These are phyloP conservation scores for Anabacerthia variegaticeps DNA, from an alignment of 2,797 vertebrate genomes.

Conservation along the genomic window DNA sequence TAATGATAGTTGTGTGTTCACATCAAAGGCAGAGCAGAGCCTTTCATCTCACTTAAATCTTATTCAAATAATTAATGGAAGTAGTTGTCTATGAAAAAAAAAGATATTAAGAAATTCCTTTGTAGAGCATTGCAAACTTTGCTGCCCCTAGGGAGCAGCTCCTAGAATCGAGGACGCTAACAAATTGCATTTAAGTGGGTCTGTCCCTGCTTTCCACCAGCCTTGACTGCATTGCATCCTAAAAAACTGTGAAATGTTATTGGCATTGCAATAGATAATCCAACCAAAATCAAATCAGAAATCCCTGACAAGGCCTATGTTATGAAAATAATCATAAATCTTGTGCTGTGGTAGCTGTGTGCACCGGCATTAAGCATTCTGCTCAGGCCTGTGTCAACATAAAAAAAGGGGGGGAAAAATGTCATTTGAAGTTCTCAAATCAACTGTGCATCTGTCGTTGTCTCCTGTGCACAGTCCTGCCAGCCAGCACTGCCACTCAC, in stretches of 20 bases:
- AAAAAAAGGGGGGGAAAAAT: fast-evolving
- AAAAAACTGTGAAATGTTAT: slow-evolving; percentile 41
- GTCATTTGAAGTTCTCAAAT: neutral
- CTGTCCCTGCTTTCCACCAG: neutral
- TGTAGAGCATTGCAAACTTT: slow-evolving; percentile 38
- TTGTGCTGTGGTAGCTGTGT: neutral
- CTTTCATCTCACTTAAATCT: slow-evolving; percentile 71
- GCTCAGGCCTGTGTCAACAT: neutral
- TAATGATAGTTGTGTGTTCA: slow-evolving; percentile 58
- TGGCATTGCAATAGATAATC: slow-evolving; percentile 51
- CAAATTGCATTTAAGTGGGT: slow-evolving; percentile 39
- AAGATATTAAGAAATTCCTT: slow-evolving; percentile 18
- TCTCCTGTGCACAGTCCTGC: neutral
- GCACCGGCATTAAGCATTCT: neutral
- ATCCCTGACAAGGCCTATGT: slow-evolving; percentile 47
- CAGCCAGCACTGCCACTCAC: neutral
- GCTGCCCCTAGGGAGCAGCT: slow-evolving; percentile 13
- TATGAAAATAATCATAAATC: slow-evolving; percentile 54
- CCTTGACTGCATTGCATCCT: slow-evolving; percentile 18
- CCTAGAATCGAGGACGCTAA: neutral
- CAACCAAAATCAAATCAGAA: slow-evolving; percentile 55
- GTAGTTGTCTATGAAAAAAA: neutral
- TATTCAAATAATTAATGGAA: slow-evolving; percentile 70
- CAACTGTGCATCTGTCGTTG: neutral
- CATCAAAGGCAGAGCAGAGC: slow-evolving; percentile 60